Evolutionary conservation across 2,888 invertebrate species (phyloP).

Genomic region (Sisyra terminalis): DNA sequence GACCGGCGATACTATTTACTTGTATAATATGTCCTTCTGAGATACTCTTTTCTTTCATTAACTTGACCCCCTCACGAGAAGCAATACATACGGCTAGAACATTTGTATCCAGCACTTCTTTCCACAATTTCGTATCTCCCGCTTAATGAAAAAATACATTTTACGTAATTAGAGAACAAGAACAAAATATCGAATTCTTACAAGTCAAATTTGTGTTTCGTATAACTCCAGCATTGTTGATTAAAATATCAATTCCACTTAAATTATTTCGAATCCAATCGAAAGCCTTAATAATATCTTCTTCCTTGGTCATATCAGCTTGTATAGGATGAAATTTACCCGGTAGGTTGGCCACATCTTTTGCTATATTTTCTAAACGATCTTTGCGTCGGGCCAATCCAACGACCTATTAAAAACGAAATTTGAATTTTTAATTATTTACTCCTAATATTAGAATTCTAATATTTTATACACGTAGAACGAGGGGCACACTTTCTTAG

Average conservation of each 20-base stretch:
- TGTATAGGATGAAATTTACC: slow-evolving; percentile 10
- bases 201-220: slow-evolving; percentile 8
- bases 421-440: no score
- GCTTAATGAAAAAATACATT: neutral
- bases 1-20: slow-evolving; percentile 13
- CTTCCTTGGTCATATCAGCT: slow-evolving; percentile 11
- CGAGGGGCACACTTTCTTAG: no score
- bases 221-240: slow-evolving; percentile 11
- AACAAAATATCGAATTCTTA: neutral
- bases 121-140: neutral
- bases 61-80: neutral
- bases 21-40: slow-evolving; percentile 14
- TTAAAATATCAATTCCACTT: slow-evolving; percentile 11
- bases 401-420: slow-evolving; percentile 8
- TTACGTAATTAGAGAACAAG: neutral
- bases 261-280: slow-evolving; percentile 11
- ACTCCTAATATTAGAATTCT: no score
- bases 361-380: slow-evolving; percentile 5
- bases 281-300: slow-evolving; percentile 10
- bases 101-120: neutral
- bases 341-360: slow-evolving; percentile 7
- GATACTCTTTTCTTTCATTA: neutral
- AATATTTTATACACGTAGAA: no score
- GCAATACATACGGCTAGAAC: neutral
- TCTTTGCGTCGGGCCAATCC: slow-evolving; percentile 10